A percentile compares a stretch with the other conserved stretches of the same genome.
Conservation (phyloP, 2,113 vertebrate species). For the Dissostichus mawsoni region DNA sequence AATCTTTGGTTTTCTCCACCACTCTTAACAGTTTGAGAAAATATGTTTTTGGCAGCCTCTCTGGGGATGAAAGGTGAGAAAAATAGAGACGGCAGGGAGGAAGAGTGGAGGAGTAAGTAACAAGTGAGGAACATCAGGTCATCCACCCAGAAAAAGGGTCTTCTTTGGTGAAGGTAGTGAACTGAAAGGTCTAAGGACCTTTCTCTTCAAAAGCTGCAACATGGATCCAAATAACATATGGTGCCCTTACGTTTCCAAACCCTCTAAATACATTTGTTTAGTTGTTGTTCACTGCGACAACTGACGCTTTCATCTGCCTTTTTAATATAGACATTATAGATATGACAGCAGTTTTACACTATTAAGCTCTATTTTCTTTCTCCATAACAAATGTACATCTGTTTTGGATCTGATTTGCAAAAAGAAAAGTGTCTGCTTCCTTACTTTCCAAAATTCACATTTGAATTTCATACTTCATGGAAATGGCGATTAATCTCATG, state of each 20-base stretch:
- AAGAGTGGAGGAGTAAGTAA: slow-evolving; percentile 63
- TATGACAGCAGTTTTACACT: not conserved
- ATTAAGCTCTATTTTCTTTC: not conserved
- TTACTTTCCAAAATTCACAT: too few species aligned
- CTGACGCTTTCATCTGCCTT: not conserved
- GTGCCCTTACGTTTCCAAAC: not conserved
- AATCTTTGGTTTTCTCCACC: slow-evolving; percentile 61
- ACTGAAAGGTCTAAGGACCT: slow-evolving; percentile 30
- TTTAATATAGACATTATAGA: not conserved
- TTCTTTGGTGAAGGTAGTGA: slow-evolving; percentile 39
- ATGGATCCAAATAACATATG: not conserved
- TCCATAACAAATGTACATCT: not conserved
- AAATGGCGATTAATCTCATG: not conserved
- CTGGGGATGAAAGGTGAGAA: slow-evolving; percentile 66
- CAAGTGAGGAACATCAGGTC: slow-evolving; percentile 62
- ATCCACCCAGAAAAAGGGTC: slow-evolving; percentile 50
- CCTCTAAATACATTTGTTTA: not conserved
- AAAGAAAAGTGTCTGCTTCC: not conserved
- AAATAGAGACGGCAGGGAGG: slow-evolving; percentile 42
- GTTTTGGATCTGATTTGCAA: not conserved
- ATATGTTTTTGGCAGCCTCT: slow-evolving; percentile 67
- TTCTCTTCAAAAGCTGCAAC: not conserved
- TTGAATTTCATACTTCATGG: not conserved
- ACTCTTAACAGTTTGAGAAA: slow-evolving; percentile 62
- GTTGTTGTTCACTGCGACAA: not conserved